A percentile compares a stretch with the other conserved stretches of the same genome.
Evolutionary conservation across 2,797 vertebrate species (phyloP).

Genomic region (Chaetodon trifasciatus): DNA sequence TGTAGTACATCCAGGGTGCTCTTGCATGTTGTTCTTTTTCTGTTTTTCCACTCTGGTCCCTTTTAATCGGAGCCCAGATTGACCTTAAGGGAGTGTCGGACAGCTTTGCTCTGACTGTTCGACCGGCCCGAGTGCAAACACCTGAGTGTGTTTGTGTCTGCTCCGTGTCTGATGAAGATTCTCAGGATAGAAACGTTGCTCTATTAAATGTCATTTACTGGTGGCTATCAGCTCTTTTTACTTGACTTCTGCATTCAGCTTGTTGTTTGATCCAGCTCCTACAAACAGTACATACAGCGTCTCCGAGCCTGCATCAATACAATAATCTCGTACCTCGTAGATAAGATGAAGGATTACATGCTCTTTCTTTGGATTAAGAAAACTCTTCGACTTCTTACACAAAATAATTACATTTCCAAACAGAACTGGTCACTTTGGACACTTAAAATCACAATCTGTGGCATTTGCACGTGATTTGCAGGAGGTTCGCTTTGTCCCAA

Average conservation of each 20-base stretch:
- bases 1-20: background rate
- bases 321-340: background rate
- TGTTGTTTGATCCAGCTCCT: background rate
- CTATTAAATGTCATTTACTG: background rate
- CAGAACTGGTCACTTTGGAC: background rate
- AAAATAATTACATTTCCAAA: background rate
- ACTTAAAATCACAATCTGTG: background rate
- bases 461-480: background rate
- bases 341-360: too few relatives aligned
- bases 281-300: background rate
- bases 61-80: too few relatives aligned
- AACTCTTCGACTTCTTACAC: too few relatives aligned
- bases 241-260: background rate
- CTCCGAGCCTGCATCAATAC: background rate
- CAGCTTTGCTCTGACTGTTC: conserved; percentile 28
- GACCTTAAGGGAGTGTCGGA: background rate
- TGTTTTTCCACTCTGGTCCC: too few relatives aligned
- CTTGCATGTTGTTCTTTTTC: background rate
- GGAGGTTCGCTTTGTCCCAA: background rate
- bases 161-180: background rate
- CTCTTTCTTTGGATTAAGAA: background rate
- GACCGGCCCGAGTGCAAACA: conserved; percentile 1
- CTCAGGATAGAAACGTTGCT: background rate
- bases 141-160: background rate
- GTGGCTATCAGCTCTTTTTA: background rate